Percentiles rank a stretch among this genome's conserved stretches.
phyloP scores from a whole-genome alignment of 2,113 vertebrate genomes.

The Redunca redunca region DNA sequence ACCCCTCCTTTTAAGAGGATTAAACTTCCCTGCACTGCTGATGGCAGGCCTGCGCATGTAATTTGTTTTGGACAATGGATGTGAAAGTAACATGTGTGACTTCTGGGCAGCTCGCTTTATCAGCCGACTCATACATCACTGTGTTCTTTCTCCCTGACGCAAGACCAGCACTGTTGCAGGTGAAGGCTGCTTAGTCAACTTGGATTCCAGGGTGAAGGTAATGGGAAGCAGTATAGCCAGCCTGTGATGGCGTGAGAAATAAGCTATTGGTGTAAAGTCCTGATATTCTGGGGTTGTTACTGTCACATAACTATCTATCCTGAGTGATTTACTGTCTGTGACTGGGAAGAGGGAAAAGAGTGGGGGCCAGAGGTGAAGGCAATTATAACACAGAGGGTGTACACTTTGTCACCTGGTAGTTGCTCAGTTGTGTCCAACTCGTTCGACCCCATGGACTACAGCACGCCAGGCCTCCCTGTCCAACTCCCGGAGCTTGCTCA shows the following conservation, averaged over 20 bases:
- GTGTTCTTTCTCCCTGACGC: background rate
- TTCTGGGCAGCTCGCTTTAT: background rate
- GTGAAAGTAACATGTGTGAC: background rate
- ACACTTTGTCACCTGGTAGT: background rate
- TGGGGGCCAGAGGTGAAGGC: background rate
- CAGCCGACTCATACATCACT: background rate
- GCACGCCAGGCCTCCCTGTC: background rate
- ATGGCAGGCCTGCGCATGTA: background rate
- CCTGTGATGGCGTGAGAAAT: background rate
- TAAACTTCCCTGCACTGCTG: background rate
- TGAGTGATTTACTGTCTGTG: background rate
- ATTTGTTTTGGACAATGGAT: background rate
- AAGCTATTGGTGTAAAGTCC: background rate
- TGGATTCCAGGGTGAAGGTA: background rate
- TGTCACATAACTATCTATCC: background rate
- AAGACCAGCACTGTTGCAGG: background rate
- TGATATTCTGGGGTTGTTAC: background rate
- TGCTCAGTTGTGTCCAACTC: background rate
- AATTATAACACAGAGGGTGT: background rate
- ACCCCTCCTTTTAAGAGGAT: background rate
- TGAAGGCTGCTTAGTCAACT: background rate
- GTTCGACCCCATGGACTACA: fast-evolving
- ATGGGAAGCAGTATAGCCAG: background rate
- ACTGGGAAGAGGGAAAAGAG: background rate
- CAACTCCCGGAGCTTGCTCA: background rate